Evolutionary conservation across 2,888 invertebrate genomes (phyloP), one percentile per base, ranked within the genome.

Genomic region (Priocnemis perturbator): DNA sequence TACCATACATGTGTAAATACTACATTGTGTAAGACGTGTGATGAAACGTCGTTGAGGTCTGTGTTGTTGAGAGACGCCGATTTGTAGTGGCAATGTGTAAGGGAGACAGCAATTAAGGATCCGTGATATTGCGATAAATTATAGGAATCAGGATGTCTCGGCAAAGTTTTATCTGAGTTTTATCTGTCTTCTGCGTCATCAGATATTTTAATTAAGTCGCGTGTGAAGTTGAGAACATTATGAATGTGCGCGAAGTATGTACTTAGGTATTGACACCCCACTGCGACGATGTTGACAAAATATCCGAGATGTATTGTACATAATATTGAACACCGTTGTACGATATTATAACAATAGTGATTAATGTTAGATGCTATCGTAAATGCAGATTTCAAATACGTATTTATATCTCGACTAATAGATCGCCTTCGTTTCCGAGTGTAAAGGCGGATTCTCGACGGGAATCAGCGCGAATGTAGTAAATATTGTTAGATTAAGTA

Each of bases 261-360:
- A 37, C 37, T 37, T 37, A 37, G 37, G 11, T 37, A 37, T 37
- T 9, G 37, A 37, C 7, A 11, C 37, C 37, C 14, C 37, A 11
- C 7, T 37, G 11, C 4, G 37, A 37, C 37, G 37, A 37, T 37
- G 37, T 37, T 37, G 11, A 37, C 7, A 37, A 37, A 37, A 37
- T 37, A 37, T 37, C 37, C 37, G 37, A 37, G 37, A 37, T 11
- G 37, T 37, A 37, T 37, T 37, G 37, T 37, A 37, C 45, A 77
- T 74, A 77, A 21, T 19, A 77, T 60, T 73, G 63, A 71, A 73
- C 59, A 21, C 60, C 75, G 79, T 71, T 81, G 78, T 83, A 83
- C 71, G 76, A 81, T 81, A 79, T 75, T 76, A 64, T 67, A 64
- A 74, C 69, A 73, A 67, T 77, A 71, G 70, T 48, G 71, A 67